Conservation (phyloP, 2,113 vertebrate species). For the Engraulis encrasicolus region DNA sequence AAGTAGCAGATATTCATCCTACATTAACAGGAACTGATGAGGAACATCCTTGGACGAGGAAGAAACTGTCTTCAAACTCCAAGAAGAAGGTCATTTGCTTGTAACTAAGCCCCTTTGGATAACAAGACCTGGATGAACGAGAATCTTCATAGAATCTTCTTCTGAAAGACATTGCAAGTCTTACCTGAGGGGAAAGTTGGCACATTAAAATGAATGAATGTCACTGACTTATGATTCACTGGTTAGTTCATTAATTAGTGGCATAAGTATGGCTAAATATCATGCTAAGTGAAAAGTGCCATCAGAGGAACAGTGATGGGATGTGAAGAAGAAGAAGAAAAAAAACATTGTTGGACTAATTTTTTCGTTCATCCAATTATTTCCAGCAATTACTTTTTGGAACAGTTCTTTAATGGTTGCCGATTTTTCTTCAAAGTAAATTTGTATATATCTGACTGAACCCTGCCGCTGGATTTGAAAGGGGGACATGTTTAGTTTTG, state of each 20-base stretch:
- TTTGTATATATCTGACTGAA: neutral
- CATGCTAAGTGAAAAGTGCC: neutral
- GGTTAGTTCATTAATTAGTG: conserved; percentile 4
- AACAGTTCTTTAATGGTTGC: neutral
- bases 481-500: neutral
- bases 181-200: neutral
- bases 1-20: too few species aligned
- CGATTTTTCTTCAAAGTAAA: neutral
- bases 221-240: neutral
- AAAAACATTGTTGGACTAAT: neutral
- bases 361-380: neutral
- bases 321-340: neutral
- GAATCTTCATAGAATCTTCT: conserved; percentile 49
- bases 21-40: too few species aligned
- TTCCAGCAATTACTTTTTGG: neutral
- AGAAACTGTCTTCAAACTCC: too few species aligned
- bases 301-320: neutral
- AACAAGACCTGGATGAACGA: too few species aligned
- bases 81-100: too few species aligned
- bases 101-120: too few species aligned
- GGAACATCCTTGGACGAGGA: too few species aligned
- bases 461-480: neutral
- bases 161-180: conserved; percentile 23
- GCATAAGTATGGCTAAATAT: neutral
- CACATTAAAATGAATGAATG: neutral